Evolutionary conservation across 2,113 vertebrate species (phyloP).

Genomic region (Lethenteron reissneri): DNA sequence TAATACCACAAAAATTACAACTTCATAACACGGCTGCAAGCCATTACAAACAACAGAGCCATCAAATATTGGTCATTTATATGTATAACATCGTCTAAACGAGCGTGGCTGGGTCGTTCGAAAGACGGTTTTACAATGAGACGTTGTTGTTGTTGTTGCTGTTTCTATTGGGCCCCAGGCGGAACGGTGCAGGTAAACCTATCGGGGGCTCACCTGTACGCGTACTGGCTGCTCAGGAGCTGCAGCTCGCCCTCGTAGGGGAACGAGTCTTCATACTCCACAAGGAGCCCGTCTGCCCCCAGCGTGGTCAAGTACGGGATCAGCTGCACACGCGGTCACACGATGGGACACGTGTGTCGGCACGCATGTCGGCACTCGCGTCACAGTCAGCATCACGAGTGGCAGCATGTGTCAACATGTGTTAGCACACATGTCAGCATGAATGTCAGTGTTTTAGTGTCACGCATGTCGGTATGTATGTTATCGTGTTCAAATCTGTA

Average conservation of each 20-base stretch:
- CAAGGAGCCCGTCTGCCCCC: slow-evolving; percentile 51
- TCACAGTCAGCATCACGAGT: too few relatives aligned
- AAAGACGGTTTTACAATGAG: neutral
- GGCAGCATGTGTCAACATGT: too few relatives aligned
- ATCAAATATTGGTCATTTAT: neutral
- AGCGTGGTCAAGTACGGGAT: slow-evolving; percentile 43
- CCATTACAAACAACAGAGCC: too few relatives aligned
- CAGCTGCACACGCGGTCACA: slow-evolving; percentile 23
- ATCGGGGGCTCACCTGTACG: slow-evolving; percentile 47
- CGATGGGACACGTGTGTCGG: neutral
- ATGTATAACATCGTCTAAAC: neutral
- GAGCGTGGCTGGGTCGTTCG: too few relatives aligned
- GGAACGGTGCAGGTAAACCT: neutral
- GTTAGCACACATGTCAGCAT: too few relatives aligned
- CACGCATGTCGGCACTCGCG: too few relatives aligned
- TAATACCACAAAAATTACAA: too few relatives aligned
- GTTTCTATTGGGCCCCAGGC: neutral
- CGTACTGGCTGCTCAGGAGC: slow-evolving; percentile 31
- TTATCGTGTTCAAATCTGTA: too few relatives aligned
- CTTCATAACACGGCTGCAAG: too few relatives aligned
- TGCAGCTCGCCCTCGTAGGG: slow-evolving; percentile 47
- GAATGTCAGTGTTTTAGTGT: too few relatives aligned
- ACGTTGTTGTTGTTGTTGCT: neutral
- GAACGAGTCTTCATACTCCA: slow-evolving; percentile 89
- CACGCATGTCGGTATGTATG: too few relatives aligned